Evolutionary conservation across 2,888 invertebrate species (phyloP).

Genomic region (Phrixothrix hirtus): DNA sequence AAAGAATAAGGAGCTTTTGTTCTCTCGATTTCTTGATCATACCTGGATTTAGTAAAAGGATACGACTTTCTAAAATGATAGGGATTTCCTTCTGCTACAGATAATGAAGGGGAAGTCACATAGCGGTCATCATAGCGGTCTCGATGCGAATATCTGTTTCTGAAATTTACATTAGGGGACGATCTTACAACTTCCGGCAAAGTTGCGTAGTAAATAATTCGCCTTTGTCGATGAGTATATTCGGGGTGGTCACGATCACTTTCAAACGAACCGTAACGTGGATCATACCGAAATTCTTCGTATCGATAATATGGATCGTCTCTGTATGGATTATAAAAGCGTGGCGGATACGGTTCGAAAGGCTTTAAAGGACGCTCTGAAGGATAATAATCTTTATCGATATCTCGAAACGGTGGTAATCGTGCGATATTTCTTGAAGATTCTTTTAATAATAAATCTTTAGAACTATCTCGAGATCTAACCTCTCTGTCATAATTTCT

Average conservation of each 20-base stretch:
- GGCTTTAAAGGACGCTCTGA: constrained; percentile 24
- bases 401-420: neutral
- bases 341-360: constrained; percentile 15
- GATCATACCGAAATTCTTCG: constrained; percentile 21
- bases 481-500: constrained; percentile 31
- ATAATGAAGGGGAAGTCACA: constrained; percentile 31
- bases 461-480: constrained; percentile 31
- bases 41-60: constrained; percentile 35
- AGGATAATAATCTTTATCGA: constrained; percentile 24
- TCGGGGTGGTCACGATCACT: constrained; percentile 15
- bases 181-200: constrained; percentile 69
- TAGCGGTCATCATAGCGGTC: constrained; percentile 36
- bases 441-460: constrained; percentile 26
- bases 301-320: constrained; percentile 25
- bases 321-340: constrained; percentile 11
- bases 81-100: constrained; percentile 27
- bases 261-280: constrained; percentile 15
- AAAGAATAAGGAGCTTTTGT: constrained; percentile 45
- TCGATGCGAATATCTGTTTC: constrained; percentile 57
- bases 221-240: constrained; percentile 52
- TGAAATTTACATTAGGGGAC: constrained; percentile 62
- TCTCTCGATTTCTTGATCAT: constrained; percentile 37
- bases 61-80: constrained; percentile 39
- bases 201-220: constrained; percentile 73
- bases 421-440: constrained; percentile 12